Conservation (phyloP, 2,797 vertebrate species). For the Acomys russatus region DNA sequence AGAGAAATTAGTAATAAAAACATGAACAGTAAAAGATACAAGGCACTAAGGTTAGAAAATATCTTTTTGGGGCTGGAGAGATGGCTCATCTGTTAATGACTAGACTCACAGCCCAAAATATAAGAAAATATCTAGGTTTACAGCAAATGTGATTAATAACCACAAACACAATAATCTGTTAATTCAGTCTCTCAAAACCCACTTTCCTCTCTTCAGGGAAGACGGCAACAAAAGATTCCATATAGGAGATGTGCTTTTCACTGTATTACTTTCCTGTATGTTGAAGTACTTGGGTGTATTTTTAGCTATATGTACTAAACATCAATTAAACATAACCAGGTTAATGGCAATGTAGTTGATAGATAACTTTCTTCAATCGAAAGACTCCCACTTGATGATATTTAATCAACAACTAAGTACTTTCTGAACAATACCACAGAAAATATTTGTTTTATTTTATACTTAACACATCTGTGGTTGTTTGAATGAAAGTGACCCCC, state of each 20-base stretch:
- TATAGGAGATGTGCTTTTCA: neutral
- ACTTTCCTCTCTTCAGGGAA: neutral
- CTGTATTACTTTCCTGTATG: neutral
- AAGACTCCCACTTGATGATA: neutral
- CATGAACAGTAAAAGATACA: neutral
- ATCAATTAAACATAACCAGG: neutral
- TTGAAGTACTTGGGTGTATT: neutral
- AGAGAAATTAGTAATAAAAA: neutral
- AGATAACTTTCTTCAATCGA: neutral
- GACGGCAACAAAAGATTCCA: neutral
- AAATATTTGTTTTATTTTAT: neutral
- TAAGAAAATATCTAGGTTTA: neutral
- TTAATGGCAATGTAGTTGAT: neutral
- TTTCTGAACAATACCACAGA: neutral
- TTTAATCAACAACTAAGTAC: neutral
- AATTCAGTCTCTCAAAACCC: slow-evolving; percentile 2
- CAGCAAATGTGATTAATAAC: neutral
- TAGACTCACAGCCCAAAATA: too few relatives aligned
- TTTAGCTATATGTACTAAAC: neutral
- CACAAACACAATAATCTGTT: neutral
- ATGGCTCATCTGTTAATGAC: too few relatives aligned
- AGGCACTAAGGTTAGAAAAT: neutral
- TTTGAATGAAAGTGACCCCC: neutral
- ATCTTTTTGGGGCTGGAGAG: neutral
- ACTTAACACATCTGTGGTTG: neutral